phyloP scores from a whole-genome alignment of 2,113 vertebrate genomes.

The Hydrochoerus hydrochaeris region DNA sequence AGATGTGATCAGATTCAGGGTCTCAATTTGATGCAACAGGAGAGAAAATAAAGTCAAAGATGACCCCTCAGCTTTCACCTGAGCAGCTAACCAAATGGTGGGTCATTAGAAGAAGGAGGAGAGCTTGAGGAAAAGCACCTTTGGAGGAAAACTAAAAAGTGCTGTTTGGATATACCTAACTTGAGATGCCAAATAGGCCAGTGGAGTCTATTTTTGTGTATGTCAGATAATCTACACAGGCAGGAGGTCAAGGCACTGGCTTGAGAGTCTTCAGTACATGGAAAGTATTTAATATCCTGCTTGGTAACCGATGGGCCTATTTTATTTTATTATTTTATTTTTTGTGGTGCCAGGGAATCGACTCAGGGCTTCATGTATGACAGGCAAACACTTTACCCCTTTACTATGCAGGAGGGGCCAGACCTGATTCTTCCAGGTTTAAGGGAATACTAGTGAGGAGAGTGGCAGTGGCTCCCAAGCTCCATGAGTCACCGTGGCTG shows the following conservation, averaged over 20 bases:
- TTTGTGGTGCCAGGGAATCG: too few relatives aligned
- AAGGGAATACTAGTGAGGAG: too few relatives aligned
- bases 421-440: background rate
- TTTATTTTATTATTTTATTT: background rate
- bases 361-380: background rate
- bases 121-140: background rate
- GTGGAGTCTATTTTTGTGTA: background rate
- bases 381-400: background rate
- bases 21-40: background rate
- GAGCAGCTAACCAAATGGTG: background rate
- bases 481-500: background rate
- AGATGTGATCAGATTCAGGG: background rate
- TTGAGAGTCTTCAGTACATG: too few relatives aligned
- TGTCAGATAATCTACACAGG: background rate
- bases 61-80: background rate
- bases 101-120: background rate
- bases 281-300: background rate
- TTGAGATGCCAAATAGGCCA: too few relatives aligned
- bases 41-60: background rate
- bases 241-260: rapidly evolving
- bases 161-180: background rate
- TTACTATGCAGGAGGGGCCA: background rate
- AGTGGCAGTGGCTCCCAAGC: background rate
- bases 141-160: background rate
- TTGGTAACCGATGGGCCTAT: background rate